phyloP scores from a whole-genome alignment of 2,888 invertebrate species.

The Hipparchia semele region DNA sequence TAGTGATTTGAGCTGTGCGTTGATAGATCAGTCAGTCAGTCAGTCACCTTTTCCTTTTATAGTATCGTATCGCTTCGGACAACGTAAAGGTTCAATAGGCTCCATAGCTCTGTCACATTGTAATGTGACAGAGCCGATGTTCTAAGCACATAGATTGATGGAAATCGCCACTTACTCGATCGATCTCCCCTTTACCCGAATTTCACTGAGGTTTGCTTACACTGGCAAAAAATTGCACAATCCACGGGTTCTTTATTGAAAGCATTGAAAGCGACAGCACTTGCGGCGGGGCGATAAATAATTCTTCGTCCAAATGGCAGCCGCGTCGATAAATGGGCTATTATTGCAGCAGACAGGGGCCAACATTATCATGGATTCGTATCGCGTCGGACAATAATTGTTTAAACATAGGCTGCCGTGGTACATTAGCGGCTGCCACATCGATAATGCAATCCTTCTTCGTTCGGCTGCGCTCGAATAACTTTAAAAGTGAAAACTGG shows the following conservation, averaged over 20 bases:
- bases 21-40: too few species aligned
- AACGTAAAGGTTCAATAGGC: too few species aligned
- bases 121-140: too few species aligned
- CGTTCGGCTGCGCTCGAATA: background rate
- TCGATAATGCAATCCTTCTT: slow-evolving; percentile 61
- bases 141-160: too few species aligned
- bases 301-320: slow-evolving; percentile 73
- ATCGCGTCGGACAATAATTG: slow-evolving; percentile 78
- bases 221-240: background rate
- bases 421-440: slow-evolving; percentile 58
- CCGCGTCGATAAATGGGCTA: slow-evolving; percentile 77
- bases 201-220: background rate
- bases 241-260: slow-evolving; percentile 46
- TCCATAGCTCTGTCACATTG: too few species aligned
- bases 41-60: too few species aligned
- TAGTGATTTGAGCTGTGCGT: too few species aligned
- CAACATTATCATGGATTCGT: slow-evolving; percentile 78
- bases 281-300: slow-evolving; percentile 72
- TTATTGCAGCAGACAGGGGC: slow-evolving; percentile 77
- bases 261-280: slow-evolving; percentile 72
- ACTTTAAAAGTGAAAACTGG: background rate
- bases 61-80: too few species aligned
- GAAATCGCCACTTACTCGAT: too few species aligned
- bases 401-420: slow-evolving; percentile 74
- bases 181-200: too few species aligned